Percentiles rank a stretch among this genome's conserved stretches.
phyloP scores from a whole-genome alignment of 1,140 invertebrate genomes.

The Eulimnadia texana region DNA sequence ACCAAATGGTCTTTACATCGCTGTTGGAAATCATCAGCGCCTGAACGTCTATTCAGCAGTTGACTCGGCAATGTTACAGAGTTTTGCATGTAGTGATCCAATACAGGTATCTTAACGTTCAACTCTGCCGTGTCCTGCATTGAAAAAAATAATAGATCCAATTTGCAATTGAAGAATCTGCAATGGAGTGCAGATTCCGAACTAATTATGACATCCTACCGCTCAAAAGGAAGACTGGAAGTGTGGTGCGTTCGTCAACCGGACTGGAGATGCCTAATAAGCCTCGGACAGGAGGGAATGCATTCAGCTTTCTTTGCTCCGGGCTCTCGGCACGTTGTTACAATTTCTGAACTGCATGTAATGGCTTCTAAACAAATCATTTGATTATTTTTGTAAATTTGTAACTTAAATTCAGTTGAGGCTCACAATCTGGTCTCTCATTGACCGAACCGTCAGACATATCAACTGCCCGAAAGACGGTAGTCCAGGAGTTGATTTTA shows the following conservation, averaged over 20 bases:
- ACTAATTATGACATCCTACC: neutral
- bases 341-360: conserved; percentile 4
- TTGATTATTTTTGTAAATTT: neutral
- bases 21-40: conserved; percentile 5
- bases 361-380: neutral
- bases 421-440: conserved; percentile 4
- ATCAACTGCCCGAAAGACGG: conserved; percentile 4
- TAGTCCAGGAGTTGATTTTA: conserved; percentile 6
- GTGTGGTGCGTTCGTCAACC: neutral
- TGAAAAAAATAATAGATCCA: neutral
- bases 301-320: conserved; percentile 1
- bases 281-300: neutral
- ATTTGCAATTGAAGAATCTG: neutral
- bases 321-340: conserved; percentile 1
- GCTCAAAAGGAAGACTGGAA: conserved; percentile 1
- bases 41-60: neutral
- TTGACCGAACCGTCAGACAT: neutral
- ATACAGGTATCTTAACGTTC: neutral
- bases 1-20: conserved; percentile 1
- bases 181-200: conserved; percentile 9
- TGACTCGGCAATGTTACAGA: neutral
- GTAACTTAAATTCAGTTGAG: neutral
- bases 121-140: neutral
- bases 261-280: conserved; percentile 3
- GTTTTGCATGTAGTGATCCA: neutral